Evolutionary conservation across 92 coral and sea anemone genomes (phyloP).

Genomic region (Phenganax subtilis): DNA sequence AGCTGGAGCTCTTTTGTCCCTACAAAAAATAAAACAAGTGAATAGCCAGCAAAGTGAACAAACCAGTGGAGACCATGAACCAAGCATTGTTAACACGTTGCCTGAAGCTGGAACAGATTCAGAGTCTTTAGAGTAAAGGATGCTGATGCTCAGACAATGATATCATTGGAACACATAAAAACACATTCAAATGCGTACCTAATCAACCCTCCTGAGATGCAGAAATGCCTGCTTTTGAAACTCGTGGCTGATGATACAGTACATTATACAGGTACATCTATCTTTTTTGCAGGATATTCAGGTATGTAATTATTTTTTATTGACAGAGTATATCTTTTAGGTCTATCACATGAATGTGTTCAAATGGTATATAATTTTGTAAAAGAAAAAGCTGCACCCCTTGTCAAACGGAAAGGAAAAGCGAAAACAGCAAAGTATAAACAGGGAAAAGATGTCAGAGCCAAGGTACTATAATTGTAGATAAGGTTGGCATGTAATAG

Average conservation of each 20-base stretch:
- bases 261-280: conserved; percentile 23
- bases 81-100: neutral
- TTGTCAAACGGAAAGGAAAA: conserved; percentile 11
- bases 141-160: neutral
- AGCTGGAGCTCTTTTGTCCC: neutral
- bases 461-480: neutral
- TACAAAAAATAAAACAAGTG: neutral
- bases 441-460: neutral
- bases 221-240: conserved; percentile 1
- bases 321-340: neutral
- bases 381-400: conserved; percentile 17
- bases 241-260: neutral
- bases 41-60: neutral
- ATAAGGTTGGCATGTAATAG: neutral
- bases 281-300: neutral
- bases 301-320: too few relatives aligned
- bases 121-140: neutral
- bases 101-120: neutral
- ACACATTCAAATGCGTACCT: neutral
- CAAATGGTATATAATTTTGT: conserved; percentile 19
- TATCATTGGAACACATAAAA: conserved; percentile 1
- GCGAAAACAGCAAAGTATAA: conserved; percentile 11
- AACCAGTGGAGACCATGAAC: neutral
- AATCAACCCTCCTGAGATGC: conserved; percentile 2
- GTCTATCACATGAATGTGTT: conserved; percentile 15